These are phyloP conservation scores for Propithecus perrieri DNA, from an alignment of 2,797 vertebrate genomes.

Conservation along the genomic window DNA sequence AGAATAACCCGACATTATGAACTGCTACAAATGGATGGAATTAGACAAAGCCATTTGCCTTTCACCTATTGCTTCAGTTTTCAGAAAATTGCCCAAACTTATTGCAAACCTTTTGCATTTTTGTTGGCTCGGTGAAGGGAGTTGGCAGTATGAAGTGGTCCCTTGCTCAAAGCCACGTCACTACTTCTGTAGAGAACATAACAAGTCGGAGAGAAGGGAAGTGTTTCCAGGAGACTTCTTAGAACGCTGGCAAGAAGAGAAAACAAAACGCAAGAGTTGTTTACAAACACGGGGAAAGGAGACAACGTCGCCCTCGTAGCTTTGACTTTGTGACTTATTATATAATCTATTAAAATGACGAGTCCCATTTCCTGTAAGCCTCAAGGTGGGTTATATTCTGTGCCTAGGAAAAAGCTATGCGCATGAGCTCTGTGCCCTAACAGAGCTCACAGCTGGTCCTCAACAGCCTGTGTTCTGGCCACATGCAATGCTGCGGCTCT, in stretches of 20 bases:
- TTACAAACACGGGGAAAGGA: constrained; percentile 47
- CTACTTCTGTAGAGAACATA: neutral
- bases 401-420: neutral
- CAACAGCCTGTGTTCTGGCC: neutral
- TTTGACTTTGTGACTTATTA: neutral
- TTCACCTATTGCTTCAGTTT: constrained; percentile 59
- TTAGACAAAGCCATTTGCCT: neutral
- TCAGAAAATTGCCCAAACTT: constrained; percentile 32
- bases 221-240: constrained; percentile 35
- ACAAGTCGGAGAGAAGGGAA: neutral
- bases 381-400: neutral
- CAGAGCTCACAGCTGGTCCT: neutral
- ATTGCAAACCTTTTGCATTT: constrained; percentile 9
- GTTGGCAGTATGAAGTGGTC: neutral
- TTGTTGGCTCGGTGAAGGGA: neutral
- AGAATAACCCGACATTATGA: neutral
- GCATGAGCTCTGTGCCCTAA: neutral
- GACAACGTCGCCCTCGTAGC: neutral
- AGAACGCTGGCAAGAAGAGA: constrained; percentile 28
- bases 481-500: neutral
- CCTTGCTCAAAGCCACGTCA: neutral
- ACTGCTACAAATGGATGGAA: neutral
- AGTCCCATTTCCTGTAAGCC: neutral
- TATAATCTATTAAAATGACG: constrained; percentile 8
- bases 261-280: neutral